These are phyloP conservation scores for Polypterus bichir DNA, from an alignment of 2,113 vertebrate genomes.

Conservation along the genomic window DNA sequence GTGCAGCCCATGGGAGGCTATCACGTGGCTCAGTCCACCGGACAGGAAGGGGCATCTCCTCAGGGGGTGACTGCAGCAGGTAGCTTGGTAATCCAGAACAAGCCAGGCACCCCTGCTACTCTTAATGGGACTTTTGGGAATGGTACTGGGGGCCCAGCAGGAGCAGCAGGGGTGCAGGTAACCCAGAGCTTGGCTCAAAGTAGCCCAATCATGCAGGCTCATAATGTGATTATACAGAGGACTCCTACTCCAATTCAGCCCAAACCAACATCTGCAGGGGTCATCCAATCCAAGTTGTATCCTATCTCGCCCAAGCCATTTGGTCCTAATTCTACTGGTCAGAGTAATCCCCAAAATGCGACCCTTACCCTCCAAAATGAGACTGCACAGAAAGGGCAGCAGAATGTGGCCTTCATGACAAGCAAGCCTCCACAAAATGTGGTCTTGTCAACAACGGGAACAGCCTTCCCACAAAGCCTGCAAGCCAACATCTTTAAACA, in stretches of 20 bases:
- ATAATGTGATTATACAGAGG: conserved; percentile 83
- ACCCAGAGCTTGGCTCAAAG: conserved; percentile 36
- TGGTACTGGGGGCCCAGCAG: conserved; percentile 38
- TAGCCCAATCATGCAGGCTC: conserved; percentile 61
- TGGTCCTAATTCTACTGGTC: conserved; percentile 1
- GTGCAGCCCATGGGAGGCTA: conserved; percentile 70
- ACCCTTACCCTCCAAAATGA: not conserved
- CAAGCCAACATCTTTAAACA: conserved; percentile 57
- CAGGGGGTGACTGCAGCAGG: conserved; percentile 51
- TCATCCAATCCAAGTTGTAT: conserved; percentile 78
- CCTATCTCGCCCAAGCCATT: conserved; percentile 59
- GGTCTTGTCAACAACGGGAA: conserved; percentile 58
- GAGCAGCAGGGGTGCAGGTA: conserved; percentile 29
- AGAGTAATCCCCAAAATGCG: not conserved
- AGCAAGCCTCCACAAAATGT: conserved; percentile 77
- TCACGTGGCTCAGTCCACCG: conserved; percentile 62
- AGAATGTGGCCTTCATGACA: conserved; percentile 80
- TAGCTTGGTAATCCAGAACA: conserved; percentile 75
- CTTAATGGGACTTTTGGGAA: conserved; percentile 54
- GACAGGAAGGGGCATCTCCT: conserved; percentile 44
- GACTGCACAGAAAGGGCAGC: conserved; percentile 29
- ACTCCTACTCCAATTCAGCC: conserved; percentile 93
- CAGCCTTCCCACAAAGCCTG: conserved; percentile 61
- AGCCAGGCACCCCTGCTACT: conserved; percentile 58
- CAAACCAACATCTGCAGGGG: conserved; percentile 54